A percentile compares a stretch with the other conserved stretches of the same genome.
These are phyloP conservation scores for Cetonia aurata DNA, from an alignment of 2,888 invertebrate species.

Conservation along the genomic window DNA sequence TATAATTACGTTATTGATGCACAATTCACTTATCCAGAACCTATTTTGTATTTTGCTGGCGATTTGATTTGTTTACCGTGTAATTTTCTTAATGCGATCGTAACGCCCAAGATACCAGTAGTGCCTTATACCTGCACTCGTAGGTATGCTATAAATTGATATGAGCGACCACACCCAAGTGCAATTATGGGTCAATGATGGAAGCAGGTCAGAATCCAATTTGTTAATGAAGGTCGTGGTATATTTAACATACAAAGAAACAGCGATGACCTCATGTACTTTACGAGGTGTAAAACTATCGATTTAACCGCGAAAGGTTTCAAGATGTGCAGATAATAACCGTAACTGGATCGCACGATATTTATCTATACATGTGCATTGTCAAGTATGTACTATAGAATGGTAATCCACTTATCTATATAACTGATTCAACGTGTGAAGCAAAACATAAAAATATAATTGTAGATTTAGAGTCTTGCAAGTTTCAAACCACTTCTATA, in stretches of 20 bases:
- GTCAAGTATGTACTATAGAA: too few species aligned
- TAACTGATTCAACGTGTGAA: too few species aligned
- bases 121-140: constrained; percentile 12
- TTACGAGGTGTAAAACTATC: constrained; percentile 13
- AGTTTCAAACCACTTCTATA: too few species aligned
- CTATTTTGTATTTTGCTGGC: not conserved
- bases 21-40: too few species aligned
- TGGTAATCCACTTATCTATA: too few species aligned
- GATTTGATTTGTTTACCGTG: constrained; percentile 6
- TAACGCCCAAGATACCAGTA: constrained; percentile 16
- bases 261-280: not conserved
- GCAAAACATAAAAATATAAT: too few species aligned
- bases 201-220: constrained; percentile 35
- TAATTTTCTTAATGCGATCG: constrained; percentile 30
- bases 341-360: too few species aligned
- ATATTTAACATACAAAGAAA: constrained; percentile 29
- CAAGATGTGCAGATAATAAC: not conserved
- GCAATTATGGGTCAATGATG: constrained; percentile 36
- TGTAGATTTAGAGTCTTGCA: too few species aligned
- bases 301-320: not conserved
- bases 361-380: too few species aligned
- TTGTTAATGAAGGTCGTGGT: constrained; percentile 34
- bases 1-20: too few species aligned
- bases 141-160: constrained; percentile 34
- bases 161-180: constrained; percentile 24